Evolutionary conservation across 2,113 vertebrate genomes (phyloP).

Genomic region (Silurus glanis): DNA sequence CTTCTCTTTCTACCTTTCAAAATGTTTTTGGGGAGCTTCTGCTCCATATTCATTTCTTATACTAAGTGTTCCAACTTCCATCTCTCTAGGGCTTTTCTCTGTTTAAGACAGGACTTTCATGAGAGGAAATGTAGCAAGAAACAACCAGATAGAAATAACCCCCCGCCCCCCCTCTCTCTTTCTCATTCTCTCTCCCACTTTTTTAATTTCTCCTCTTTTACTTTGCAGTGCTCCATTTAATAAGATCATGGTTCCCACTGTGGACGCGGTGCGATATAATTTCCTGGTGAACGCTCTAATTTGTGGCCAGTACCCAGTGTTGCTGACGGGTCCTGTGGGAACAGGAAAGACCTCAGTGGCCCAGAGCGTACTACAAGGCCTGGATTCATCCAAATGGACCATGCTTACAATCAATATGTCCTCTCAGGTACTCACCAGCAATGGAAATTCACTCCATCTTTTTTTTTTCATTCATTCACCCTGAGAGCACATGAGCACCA

Average conservation of each 20-base stretch:
- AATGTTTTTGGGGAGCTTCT: not conserved
- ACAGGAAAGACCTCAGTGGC: constrained; percentile 87
- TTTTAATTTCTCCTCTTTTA: not conserved
- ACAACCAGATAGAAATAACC: not conserved
- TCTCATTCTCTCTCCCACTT: constrained; percentile 3
- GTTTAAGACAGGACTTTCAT: not conserved
- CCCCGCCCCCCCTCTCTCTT: not conserved
- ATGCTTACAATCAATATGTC: constrained; percentile 86
- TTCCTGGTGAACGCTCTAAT: constrained; percentile 81
- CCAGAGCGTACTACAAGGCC: constrained; percentile 76
- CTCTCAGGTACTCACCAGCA: constrained; percentile 74
- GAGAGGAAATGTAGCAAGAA: constrained; percentile 4
- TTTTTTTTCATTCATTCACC: not conserved
- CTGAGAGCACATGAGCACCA: not conserved
- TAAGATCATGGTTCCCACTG: constrained; percentile 86
- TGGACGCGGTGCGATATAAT: constrained; percentile 85
- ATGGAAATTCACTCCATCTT: not conserved
- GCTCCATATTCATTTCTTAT: not conserved
- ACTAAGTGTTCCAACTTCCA: not conserved
- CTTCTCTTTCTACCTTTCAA: not conserved
- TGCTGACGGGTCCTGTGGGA: constrained; percentile 83
- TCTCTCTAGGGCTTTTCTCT: not conserved
- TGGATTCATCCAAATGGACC: constrained; percentile 77
- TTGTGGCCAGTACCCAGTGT: constrained; percentile 73
- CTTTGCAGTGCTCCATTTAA: constrained; percentile 79